Evolutionary conservation across 2,888 invertebrate species (phyloP).

Genomic region (Lutraria lutraria): DNA sequence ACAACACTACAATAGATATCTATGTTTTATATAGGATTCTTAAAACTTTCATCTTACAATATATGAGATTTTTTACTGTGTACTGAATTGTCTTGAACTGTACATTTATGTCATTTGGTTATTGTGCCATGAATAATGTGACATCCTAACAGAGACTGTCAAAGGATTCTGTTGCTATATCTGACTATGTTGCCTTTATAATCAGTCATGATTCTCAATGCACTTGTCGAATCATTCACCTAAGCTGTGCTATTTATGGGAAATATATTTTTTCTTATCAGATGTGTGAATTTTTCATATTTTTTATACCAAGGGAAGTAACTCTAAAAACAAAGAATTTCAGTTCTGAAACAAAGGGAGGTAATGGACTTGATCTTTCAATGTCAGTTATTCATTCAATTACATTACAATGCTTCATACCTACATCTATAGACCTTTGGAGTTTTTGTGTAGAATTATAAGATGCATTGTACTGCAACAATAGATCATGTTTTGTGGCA

Average conservation of each 20-base stretch:
- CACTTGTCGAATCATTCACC: background rate
- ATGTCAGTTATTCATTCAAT: background rate
- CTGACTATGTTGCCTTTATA: background rate
- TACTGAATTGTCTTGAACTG: background rate
- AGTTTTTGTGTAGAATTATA: background rate
- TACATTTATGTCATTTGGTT: background rate
- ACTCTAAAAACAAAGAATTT: background rate
- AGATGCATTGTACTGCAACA: background rate
- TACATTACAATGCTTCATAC: background rate
- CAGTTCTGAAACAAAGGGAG: background rate
- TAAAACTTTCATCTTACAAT: background rate
- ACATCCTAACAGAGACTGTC: background rate
- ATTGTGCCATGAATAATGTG: background rate
- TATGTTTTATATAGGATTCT: background rate
- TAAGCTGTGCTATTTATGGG: background rate
- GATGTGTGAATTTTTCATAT: background rate
- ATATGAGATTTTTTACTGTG: background rate
- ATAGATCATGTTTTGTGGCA: background rate
- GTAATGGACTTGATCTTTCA: background rate
- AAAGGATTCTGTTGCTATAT: background rate
- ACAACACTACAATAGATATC: background rate
- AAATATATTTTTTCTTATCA: background rate
- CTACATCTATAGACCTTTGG: background rate
- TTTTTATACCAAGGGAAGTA: background rate
- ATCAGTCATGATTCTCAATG: background rate